These are phyloP conservation scores for Trissolcus brochymenae DNA, from an alignment of 2,888 invertebrate genomes.

Conservation along the genomic window DNA sequence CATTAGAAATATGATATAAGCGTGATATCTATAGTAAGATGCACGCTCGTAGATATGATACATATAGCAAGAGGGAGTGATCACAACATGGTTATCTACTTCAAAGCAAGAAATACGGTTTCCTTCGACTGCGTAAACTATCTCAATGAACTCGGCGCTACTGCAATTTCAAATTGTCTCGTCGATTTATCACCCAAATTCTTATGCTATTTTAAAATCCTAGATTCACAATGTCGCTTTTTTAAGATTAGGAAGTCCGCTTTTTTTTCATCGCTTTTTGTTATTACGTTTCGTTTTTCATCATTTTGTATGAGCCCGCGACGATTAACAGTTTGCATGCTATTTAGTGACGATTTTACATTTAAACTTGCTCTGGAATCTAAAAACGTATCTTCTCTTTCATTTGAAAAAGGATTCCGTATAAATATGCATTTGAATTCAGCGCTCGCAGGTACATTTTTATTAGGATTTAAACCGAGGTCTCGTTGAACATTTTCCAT, in stretches of 20 bases:
- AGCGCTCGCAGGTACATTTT: too few species aligned
- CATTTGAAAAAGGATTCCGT: too few species aligned
- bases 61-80: slow-evolving; percentile 5
- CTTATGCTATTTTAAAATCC: slow-evolving; percentile 4
- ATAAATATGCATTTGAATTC: too few species aligned
- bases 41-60: slow-evolving; percentile 21
- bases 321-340: too few species aligned
- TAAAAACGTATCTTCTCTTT: too few species aligned
- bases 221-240: slow-evolving; percentile 11
- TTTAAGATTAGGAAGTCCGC: not conserved
- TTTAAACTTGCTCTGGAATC: too few species aligned
- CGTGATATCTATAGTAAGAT: slow-evolving; percentile 23
- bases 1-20: slow-evolving; percentile 30
- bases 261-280: not conserved
- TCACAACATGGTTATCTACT: slow-evolving; percentile 18
- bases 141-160: slow-evolving; percentile 21
- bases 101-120: slow-evolving; percentile 26
- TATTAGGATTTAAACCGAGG: too few species aligned
- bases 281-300: too few species aligned
- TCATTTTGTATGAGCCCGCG: too few species aligned
- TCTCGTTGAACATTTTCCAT: too few species aligned
- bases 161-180: slow-evolving; percentile 32
- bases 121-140: slow-evolving; percentile 40
- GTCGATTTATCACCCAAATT: slow-evolving; percentile 26
- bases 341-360: too few species aligned